Evolutionary conservation across 2,797 vertebrate species (phyloP).

Genomic region (Galaxias olidus): DNA sequence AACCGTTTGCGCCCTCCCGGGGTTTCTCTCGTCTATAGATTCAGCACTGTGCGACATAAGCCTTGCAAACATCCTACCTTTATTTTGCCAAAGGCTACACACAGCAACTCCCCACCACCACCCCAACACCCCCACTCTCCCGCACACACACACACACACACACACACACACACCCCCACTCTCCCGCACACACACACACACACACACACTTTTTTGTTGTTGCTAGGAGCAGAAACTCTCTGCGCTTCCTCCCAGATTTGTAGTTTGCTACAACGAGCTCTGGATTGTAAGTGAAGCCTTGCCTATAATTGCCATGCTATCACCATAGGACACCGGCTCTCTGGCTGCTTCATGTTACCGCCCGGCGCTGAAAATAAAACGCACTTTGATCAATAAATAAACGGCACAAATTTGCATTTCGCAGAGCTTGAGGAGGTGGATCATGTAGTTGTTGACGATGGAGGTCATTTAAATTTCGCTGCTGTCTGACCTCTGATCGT

Average conservation of each 20-base stretch:
- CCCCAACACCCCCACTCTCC: too few species aligned
- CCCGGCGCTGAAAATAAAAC: slow-evolving; percentile 37
- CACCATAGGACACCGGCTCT: slow-evolving; percentile 19
- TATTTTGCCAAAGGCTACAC: slow-evolving; percentile 21
- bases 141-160: too few species aligned
- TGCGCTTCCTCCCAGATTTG: slow-evolving; percentile 31
- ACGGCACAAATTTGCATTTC: slow-evolving; percentile 33
- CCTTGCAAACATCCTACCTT: slow-evolving; percentile 18
- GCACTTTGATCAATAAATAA: slow-evolving; percentile 40
- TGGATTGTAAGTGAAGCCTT: slow-evolving; percentile 30
- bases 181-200: too few species aligned
- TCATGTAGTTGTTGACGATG: slow-evolving; percentile 15
- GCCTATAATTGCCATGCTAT: slow-evolving; percentile 45
- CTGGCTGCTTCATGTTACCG: slow-evolving; percentile 17
- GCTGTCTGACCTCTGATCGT: background rate
- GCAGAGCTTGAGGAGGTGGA: slow-evolving; percentile 6
- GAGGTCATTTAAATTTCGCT: slow-evolving; percentile 4
- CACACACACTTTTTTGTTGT: slow-evolving; percentile 13
- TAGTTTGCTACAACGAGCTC: slow-evolving; percentile 32
- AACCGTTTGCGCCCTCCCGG: background rate
- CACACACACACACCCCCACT: too few species aligned
- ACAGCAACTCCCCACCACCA: too few species aligned
- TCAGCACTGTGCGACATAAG: background rate
- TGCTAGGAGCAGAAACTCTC: slow-evolving; percentile 16
- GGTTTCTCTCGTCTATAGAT: background rate